phyloP scores from a whole-genome alignment of 1,140 invertebrate species.

The Eriocheir sinensis region DNA sequence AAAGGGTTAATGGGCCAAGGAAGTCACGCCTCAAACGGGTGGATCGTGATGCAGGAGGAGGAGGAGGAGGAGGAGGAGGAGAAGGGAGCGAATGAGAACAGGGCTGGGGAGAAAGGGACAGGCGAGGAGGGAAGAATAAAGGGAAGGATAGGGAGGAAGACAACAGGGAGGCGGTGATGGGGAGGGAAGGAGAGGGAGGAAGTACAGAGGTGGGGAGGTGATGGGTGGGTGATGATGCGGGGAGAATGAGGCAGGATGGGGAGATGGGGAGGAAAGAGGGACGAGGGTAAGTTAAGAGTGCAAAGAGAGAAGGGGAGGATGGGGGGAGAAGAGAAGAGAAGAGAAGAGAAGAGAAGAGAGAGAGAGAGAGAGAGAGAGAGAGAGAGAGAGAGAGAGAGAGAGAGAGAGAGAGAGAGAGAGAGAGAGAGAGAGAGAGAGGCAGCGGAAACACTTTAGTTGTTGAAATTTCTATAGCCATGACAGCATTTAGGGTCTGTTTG shows the following conservation, averaged over 20 bases:
- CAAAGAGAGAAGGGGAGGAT: background rate
- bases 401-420: background rate
- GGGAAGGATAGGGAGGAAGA: background rate
- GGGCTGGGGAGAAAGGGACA: background rate
- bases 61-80: background rate
- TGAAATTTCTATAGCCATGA: too few species aligned
- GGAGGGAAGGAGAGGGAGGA: background rate
- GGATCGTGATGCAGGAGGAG: background rate
- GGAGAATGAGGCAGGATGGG: background rate
- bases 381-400: background rate
- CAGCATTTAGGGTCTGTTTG: too few species aligned
- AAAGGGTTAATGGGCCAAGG: too few species aligned
- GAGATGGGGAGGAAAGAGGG: background rate
- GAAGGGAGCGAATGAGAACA: background rate
- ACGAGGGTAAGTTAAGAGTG: background rate
- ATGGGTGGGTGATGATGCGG: background rate
- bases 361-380: background rate
- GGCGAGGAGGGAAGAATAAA: background rate
- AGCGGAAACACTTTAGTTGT: background rate
- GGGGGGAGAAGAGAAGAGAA: background rate
- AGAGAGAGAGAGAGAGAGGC: background rate
- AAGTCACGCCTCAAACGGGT: too few species aligned
- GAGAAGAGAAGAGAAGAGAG: background rate
- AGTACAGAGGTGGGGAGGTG: background rate
- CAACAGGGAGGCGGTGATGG: background rate